Conservation (phyloP, 2,888 invertebrate genomes). For the Cephus pulcher region DNA sequence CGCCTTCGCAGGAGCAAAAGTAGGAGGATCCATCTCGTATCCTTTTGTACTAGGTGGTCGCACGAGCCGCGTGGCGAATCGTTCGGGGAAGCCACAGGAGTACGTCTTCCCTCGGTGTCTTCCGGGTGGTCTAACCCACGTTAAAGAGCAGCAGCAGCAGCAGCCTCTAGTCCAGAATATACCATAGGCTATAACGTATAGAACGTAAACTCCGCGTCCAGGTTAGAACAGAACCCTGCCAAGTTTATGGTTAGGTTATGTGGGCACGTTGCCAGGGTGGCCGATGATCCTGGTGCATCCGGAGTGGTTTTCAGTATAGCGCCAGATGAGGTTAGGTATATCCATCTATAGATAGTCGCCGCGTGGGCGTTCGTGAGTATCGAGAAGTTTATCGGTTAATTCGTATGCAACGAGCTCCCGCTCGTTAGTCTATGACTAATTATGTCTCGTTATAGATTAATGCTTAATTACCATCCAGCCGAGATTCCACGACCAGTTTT, state of each 20-base stretch:
- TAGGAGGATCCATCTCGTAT: background rate
- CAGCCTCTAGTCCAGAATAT: background rate
- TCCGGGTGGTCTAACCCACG: background rate
- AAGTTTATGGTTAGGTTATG: background rate
- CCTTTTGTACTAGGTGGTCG: background rate
- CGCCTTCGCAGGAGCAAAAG: conserved; percentile 1
- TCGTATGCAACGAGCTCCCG: conserved; percentile 36
- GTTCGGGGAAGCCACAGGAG: background rate
- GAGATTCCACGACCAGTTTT: conserved; percentile 52
- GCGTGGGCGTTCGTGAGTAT: conserved; percentile 43
- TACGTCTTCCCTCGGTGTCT: background rate
- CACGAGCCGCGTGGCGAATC: background rate
- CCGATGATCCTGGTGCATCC: background rate
- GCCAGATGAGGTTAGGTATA: background rate
- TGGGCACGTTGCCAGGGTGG: background rate
- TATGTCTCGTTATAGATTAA: conserved; percentile 61
- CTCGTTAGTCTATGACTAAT: conserved; percentile 62
- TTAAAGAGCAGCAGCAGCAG: background rate
- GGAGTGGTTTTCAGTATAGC: background rate
- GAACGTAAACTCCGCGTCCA: background rate
- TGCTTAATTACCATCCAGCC: conserved; percentile 58
- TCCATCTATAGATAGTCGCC: conserved; percentile 7
- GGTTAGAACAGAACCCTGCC: background rate
- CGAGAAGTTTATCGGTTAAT: conserved; percentile 50
- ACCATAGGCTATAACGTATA: background rate